Evolutionary conservation across 2,888 invertebrate species (phyloP).

Genomic region (Dynastes grantii): DNA sequence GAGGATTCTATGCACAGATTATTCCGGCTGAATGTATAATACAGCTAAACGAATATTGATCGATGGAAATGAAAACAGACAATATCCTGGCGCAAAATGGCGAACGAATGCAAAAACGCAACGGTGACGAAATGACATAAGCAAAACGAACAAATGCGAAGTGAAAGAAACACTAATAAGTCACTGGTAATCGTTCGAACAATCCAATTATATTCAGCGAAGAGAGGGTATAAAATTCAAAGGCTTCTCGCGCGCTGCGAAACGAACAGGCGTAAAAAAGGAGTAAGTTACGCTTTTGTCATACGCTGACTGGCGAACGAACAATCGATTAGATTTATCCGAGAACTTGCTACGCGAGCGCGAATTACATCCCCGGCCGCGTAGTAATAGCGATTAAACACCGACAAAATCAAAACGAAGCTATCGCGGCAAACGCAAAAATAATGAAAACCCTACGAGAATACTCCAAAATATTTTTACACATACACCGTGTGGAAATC

Average conservation of each 20-base stretch:
- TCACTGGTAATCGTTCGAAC: constrained; percentile 46
- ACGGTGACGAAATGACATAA: neutral
- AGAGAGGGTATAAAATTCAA: constrained; percentile 25
- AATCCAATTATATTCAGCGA: constrained; percentile 50
- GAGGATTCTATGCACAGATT: too few species aligned
- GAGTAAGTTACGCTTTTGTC: constrained; percentile 34
- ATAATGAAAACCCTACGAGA: too few species aligned
- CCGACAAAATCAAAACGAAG: constrained; percentile 5
- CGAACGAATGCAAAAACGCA: neutral
- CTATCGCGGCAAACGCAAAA: too few species aligned
- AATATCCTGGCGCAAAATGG: too few species aligned
- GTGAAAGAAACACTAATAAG: constrained; percentile 49
- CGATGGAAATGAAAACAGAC: too few species aligned
- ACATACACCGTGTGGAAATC: too few species aligned
- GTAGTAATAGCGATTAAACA: constrained; percentile 31
- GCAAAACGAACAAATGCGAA: constrained; percentile 20
- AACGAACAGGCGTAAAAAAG: constrained; percentile 29
- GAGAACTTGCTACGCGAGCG: constrained; percentile 32
- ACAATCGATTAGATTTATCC: constrained; percentile 34
- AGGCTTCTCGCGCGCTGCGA: constrained; percentile 24
- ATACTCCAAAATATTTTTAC: too few species aligned
- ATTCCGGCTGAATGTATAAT: too few species aligned
- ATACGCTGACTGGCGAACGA: constrained; percentile 30
- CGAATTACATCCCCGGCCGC: constrained; percentile 32
- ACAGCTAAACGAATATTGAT: too few species aligned